phyloP scores from a whole-genome alignment of 2,888 invertebrate species.

The Nesidiocoris tenuis region DNA sequence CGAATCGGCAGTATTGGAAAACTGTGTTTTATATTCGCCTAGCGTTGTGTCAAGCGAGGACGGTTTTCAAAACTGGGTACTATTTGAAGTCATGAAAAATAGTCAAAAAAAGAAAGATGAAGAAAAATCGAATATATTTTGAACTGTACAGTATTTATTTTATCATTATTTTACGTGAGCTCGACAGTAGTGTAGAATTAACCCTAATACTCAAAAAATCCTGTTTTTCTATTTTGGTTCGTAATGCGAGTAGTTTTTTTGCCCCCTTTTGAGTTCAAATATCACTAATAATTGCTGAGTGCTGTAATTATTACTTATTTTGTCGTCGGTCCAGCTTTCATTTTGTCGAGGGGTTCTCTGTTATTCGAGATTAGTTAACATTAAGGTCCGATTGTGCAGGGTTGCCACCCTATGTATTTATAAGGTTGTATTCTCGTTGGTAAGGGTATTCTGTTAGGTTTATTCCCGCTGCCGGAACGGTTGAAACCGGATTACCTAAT shows the following conservation, averaged over 20 bases:
- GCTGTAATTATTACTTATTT: conserved; percentile 18
- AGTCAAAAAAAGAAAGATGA: conserved; percentile 19
- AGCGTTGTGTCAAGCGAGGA: too few species aligned
- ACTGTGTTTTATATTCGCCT: too few species aligned
- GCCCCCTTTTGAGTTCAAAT: neutral
- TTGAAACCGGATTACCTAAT: neutral
- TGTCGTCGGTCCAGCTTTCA: neutral
- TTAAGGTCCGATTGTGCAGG: neutral
- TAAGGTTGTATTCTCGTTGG: neutral
- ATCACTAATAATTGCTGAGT: neutral
- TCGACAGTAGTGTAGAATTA: conserved; percentile 19
- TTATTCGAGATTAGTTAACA: conserved; percentile 22
- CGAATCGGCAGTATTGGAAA: too few species aligned
- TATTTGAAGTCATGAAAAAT: conserved; percentile 18
- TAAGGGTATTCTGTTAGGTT: neutral
- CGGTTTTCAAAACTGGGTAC: neutral
- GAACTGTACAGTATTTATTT: conserved; percentile 39
- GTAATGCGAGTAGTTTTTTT: neutral
- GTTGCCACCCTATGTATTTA: neutral
- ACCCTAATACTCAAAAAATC: conserved; percentile 30
- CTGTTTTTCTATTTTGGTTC: conserved; percentile 5
- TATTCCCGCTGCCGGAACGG: neutral
- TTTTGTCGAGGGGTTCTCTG: neutral
- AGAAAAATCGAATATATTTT: conserved; percentile 27
- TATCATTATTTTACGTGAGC: conserved; percentile 27